Base-by-base conservation (phyloP, 2,113 vertebrate genomes). In the Kryptolebias marmoratus region DNA sequence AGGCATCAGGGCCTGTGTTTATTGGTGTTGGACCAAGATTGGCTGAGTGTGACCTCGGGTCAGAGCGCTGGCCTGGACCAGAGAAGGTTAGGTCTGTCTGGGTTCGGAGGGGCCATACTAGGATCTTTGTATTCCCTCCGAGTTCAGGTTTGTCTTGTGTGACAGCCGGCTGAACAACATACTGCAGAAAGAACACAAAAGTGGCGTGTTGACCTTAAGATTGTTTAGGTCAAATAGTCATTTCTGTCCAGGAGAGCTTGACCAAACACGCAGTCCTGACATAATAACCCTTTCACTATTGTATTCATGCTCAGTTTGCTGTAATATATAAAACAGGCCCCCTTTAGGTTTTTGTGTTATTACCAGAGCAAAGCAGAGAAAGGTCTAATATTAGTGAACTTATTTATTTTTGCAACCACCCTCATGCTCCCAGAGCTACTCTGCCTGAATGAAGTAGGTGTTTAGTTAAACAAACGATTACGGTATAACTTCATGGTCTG, bases 1-100 rank as follows among this genome's bases (percentile, higher is more conserved):
- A 10, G 71, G 84, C 64, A 79, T 88, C 77, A 69, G 79, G 80
- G 56, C 52, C 52, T 74, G 63, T 90, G 86, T 90, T 92, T 93
- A 71, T 90, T 91, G 62, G 44, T 88, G 76, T 87, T 88, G 73
- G 64, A 65, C n/a, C 48, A 28, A 80, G 77, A 80, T 73, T 70
- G 75, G 73, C 64, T 83, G 55, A 71, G 66, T 64, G 32, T 86
- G 89, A 89, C 88, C 84, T 75, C 7, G 70, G 86, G 83, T 87
- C 87, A 89, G 83, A 64, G 77, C 59, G 69, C 68, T 80, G 77
- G 71, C 74, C 75, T 22, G 28, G 77, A 80, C 78, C 76, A 49
- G 59, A 27, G 59, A 45, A 71, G 75, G 59, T 83, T 88, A 80
- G 79, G 28, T 61, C 79, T 75, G 68, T 18, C 61, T 11, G 52